These are phyloP conservation scores for Machimus rusticus DNA, from an alignment of 2,888 invertebrate genomes.

Conservation along the genomic window DNA sequence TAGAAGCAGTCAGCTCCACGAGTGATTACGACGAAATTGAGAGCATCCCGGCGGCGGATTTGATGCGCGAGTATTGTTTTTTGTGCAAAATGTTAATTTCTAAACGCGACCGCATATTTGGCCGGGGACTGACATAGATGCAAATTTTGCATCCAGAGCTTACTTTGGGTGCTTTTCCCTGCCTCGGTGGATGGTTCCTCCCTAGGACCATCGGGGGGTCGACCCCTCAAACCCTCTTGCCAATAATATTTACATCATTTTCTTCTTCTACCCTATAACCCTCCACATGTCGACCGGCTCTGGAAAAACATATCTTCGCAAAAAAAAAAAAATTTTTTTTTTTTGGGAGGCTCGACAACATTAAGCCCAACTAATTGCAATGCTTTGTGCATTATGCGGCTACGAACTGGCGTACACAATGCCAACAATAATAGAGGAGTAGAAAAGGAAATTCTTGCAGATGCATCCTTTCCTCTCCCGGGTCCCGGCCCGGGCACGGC, in stretches of 20 bases:
- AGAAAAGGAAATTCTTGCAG: conserved; percentile 26
- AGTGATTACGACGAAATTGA: conserved; percentile 10
- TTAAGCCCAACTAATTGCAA: conserved; percentile 47
- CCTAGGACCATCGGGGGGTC: neutral
- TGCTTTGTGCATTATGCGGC: conserved; percentile 38
- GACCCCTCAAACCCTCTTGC: neutral
- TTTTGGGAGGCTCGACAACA: conserved; percentile 41
- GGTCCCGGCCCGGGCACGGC: neutral
- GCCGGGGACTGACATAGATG: conserved; percentile 5
- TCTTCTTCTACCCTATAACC: neutral
- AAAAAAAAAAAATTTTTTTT: neutral
- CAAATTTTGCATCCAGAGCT: neutral
- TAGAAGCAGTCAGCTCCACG: neutral
- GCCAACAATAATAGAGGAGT: neutral
- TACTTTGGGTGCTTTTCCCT: neutral
- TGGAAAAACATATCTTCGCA: neutral
- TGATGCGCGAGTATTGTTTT: conserved; percentile 7
- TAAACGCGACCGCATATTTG: conserved; percentile 7
- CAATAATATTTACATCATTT: conserved; percentile 22
- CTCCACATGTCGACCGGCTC: neutral
- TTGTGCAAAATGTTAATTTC: conserved; percentile 20
- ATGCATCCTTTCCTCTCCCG: neutral
- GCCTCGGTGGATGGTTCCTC: neutral
- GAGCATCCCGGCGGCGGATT: neutral
- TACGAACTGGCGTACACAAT: neutral